phyloP scores from a whole-genome alignment of 1,140 invertebrate genomes.

The Tetramorium simillimum region DNA sequence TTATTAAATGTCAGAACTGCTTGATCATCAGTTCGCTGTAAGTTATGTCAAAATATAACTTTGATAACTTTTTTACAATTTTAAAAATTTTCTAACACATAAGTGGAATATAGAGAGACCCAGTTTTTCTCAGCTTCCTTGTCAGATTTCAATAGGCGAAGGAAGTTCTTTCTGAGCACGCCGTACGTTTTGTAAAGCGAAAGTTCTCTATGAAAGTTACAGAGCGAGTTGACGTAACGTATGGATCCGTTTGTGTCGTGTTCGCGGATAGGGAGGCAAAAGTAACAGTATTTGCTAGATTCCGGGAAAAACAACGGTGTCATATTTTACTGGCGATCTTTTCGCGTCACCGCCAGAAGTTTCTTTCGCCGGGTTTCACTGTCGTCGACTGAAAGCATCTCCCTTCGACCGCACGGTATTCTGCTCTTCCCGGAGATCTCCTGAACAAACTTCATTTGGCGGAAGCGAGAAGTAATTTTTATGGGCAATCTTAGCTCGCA shows the following conservation, averaged over 20 bases:
- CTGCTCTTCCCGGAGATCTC: neutral
- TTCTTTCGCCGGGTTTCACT: conserved; percentile 11
- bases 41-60: neutral
- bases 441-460: conserved; percentile 40
- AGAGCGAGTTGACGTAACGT: conserved; percentile 12
- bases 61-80: neutral
- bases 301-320: neutral
- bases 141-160: neutral
- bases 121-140: neutral
- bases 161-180: neutral
- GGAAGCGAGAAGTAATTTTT: conserved; percentile 24
- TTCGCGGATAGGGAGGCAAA: neutral
- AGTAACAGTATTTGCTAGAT: conserved; percentile 40
- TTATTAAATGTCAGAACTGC: neutral
- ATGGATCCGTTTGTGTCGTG: conserved; percentile 30
- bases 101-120: too few relatives aligned
- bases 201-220: conserved; percentile 20
- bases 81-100: neutral
- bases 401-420: neutral
- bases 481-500: conserved; percentile 3
- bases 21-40: neutral
- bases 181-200: neutral
- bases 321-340: conserved; percentile 51
- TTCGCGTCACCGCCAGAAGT: conserved; percentile 35
- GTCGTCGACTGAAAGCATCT: conserved; percentile 44